These are phyloP conservation scores for Syngnathus scovelli DNA, from an alignment of 2,113 vertebrate genomes.

Conservation along the genomic window DNA sequence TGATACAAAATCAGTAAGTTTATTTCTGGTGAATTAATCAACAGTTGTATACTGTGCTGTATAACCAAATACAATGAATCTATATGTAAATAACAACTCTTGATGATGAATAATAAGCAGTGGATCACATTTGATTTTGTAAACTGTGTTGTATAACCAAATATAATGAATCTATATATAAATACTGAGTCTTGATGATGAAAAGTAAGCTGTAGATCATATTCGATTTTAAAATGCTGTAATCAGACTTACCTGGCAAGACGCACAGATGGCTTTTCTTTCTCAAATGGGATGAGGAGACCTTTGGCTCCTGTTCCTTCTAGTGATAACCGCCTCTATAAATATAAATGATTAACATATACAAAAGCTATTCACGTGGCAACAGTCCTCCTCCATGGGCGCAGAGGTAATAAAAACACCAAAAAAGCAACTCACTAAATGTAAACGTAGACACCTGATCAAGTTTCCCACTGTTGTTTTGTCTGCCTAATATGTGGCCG, in stretches of 20 bases:
- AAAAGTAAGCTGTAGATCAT: neutral
- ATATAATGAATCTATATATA: neutral
- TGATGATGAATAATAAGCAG: neutral
- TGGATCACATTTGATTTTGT: too few species aligned
- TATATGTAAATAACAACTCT: neutral
- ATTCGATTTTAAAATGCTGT: constrained; percentile 9
- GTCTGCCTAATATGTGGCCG: neutral
- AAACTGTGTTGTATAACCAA: neutral
- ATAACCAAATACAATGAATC: neutral
- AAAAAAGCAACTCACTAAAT: constrained; percentile 14
- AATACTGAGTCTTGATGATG: neutral
- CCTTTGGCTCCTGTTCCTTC: constrained; percentile 62
- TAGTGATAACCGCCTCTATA: constrained; percentile 49
- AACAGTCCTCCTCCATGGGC: neutral
- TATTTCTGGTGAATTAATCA: neutral
- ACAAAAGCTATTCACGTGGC: constrained; percentile 7
- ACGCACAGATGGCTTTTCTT: constrained; percentile 22
- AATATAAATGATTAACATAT: constrained; percentile 72
- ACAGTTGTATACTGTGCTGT: too few species aligned
- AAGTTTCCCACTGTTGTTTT: constrained; percentile 5
- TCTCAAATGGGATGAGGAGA: constrained; percentile 45
- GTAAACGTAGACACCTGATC: neutral
- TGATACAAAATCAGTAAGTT: neutral
- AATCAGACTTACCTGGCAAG: constrained; percentile 47
- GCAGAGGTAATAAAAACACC: neutral